phyloP scores from a whole-genome alignment of 2,888 invertebrate genomes.

The Minunthozetes semirufus region DNA sequence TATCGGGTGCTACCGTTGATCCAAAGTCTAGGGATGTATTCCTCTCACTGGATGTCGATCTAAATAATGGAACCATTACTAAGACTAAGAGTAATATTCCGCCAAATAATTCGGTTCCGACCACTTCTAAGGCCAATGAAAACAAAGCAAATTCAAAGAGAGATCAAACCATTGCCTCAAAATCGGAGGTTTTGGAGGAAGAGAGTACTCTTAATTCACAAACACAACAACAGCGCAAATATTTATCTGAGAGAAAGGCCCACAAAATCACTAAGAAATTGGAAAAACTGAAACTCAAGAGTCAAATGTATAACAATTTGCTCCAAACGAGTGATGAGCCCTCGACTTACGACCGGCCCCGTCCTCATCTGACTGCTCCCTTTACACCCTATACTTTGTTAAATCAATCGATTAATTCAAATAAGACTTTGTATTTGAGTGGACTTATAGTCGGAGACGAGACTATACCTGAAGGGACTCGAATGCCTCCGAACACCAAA shows the following conservation, averaged over 20 bases:
- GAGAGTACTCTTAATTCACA: not conserved
- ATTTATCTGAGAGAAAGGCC: not conserved
- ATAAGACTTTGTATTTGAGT: conserved; percentile 10
- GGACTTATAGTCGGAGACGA: conserved; percentile 43
- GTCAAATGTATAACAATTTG: not conserved
- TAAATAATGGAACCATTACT: conserved; percentile 38
- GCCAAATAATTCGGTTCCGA: not conserved
- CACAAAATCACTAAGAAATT: conserved; percentile 1
- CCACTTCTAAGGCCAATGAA: not conserved
- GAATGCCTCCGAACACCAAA: conserved; percentile 45
- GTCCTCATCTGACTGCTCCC: not conserved
- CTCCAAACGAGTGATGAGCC: conserved; percentile 9
- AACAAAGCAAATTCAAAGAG: not conserved
- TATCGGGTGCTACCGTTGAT: not conserved
- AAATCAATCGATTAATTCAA: not conserved
- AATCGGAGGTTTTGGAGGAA: not conserved
- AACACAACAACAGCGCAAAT: not conserved
- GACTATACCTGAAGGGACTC: conserved; percentile 47
- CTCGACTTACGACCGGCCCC: not conserved
- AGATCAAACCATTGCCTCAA: not conserved
- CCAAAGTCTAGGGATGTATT: not conserved
- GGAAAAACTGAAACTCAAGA: conserved; percentile 14
- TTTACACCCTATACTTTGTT: not conserved
- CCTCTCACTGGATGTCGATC: conserved; percentile 10
- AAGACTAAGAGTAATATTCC: not conserved